Base-by-base conservation (phyloP, 2,888 invertebrate genomes). In the Cristatella mucedo region DNA sequence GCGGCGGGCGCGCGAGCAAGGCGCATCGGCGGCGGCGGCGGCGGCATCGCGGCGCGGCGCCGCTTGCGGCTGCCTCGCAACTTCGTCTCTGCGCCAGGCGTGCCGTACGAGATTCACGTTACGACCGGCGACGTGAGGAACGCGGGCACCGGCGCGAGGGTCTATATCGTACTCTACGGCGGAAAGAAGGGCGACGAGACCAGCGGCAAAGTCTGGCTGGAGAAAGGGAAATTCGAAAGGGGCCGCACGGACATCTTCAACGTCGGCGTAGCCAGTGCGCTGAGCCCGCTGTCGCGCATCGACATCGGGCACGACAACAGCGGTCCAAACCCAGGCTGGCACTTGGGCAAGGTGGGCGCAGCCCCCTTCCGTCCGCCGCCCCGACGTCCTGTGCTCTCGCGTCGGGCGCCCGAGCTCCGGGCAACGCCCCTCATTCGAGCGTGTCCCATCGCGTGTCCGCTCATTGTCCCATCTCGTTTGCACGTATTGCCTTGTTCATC, bases 221-320 rank as follows among this genome's bases (percentile, higher is more conserved):
- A 56, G 9, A 49, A 51, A 9, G 61, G 63, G 16, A 56, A 56
- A 21, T 66, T 65, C 48, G 51, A 58, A 39, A 48, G 58, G 11
- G 57, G 53, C 21, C 50, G 53, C 41, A 57, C 59, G 1, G 60
- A 63, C 43, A 51, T 58, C 18, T 62, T 63, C 43, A 57, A 56
- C 19, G 54, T 66, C 22, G 58, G 58, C 26, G 53, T 63, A 2
- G 53, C 50, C 4, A 53, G 51, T 13, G 46, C 53, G 46, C 31
- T 64, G 33, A 60, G 61, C 44, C 64, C 65, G 0, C 43, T 65
- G 31, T 52, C 57, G 1, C 49, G 52, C 37, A 47, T 66, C 19
- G 59, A 62, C 32, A 51, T 65, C 3, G 64, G 66, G 2, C 66
- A 66, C 48, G 64, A 66, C 45, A 55, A 66, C 47, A 49, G 47